Evolutionary conservation across 2,888 invertebrate genomes (phyloP), one percentile per base, ranked within the genome.

Genomic region (Blastobasis adustella): DNA sequence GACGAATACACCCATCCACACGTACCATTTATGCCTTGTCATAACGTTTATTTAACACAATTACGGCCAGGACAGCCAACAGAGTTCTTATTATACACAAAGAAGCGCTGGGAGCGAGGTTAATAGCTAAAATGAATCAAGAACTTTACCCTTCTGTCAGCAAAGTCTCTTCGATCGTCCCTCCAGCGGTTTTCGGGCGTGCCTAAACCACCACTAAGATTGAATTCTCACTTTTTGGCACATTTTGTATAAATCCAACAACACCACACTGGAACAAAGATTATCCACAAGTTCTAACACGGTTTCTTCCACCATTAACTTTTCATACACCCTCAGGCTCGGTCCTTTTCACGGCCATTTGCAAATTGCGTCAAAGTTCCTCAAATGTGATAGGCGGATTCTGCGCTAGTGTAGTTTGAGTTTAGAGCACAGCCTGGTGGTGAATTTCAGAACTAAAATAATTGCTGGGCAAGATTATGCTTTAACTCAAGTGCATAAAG

Each of bases 291-390:
- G 76, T 76, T 82, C 81, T 76, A 79, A 66, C 82, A 85, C 82
- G 72, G 73, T 77, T 74, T 79, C 73, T 75, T 76, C 75, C 80
- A 87, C 79, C 83, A 84, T 86, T 81, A 82, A 76, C 79, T 80
- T 76, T 79, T 82, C 82, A 80, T 79, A 84, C 79, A 85, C 81
- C 82, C 77, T 85, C 76, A 79, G 82, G 81, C 76, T 79, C 82
- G 63, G 81, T 84, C 83, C 86, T 85, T 81, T 83, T 83, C 83
- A 85, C 89, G 87, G 88, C 89, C 89, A 89, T 89, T 89, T 89
- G 89, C 89, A 89, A 89, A 89, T 89, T 89, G 88, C 88, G 87
- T 87, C 88, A 88, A 89, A 89, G 77, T 80, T 77, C 73, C 78
- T 78, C 69, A 62, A 73, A 72, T 71, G 69, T 79, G 81, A 89